phyloP scores from a whole-genome alignment of 2,113 vertebrate species.

The Tachysurus vachellii region DNA sequence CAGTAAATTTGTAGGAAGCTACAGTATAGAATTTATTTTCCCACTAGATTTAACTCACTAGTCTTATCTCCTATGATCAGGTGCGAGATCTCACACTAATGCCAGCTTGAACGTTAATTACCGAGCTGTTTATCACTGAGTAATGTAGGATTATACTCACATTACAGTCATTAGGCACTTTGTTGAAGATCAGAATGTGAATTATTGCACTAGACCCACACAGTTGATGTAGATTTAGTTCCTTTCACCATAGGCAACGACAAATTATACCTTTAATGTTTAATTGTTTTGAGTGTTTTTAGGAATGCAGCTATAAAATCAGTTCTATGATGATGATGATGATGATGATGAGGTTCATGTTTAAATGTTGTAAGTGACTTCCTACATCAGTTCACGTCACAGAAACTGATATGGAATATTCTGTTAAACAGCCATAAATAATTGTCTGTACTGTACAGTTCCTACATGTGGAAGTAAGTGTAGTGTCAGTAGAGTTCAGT shows the following conservation, averaged over 20 bases:
- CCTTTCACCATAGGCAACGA: neutral
- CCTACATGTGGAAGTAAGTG: neutral
- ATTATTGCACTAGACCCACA: too few relatives aligned
- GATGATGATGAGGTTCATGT: neutral
- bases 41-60: neutral
- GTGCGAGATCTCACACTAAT: conserved; percentile 25
- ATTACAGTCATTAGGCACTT: conserved; percentile 18
- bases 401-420: neutral
- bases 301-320: neutral
- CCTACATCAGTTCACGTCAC: neutral
- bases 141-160: conserved; percentile 22
- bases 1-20: neutral
- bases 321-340: neutral
- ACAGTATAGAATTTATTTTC: neutral
- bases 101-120: neutral
- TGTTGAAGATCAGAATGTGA: neutral
- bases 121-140: neutral
- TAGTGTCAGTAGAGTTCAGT: neutral
- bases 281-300: neutral
- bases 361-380: neutral
- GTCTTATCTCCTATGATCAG: conserved; percentile 21
- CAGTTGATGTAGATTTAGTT: neutral
- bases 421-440: neutral
- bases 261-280: neutral
- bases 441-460: neutral